phyloP scores from a whole-genome alignment of 2,797 vertebrate species.

The Diceros bicornis region DNA sequence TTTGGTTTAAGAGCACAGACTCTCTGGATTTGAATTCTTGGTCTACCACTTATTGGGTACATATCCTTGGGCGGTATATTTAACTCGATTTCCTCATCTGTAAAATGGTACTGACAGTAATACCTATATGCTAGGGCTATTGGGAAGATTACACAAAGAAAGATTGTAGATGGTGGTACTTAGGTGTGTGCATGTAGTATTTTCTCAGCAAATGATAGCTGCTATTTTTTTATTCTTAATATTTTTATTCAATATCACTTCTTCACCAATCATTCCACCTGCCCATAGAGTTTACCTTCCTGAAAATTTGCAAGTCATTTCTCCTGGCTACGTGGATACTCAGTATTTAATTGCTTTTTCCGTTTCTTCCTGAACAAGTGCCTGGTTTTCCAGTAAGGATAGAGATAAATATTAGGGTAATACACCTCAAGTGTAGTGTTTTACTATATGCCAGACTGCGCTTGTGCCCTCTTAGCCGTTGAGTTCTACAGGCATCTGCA shows the following conservation, averaged over 20 bases:
- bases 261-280: not conserved
- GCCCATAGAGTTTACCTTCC: not conserved
- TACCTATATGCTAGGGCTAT: not conserved
- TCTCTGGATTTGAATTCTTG: not conserved
- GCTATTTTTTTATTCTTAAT: not conserved
- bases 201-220: not conserved
- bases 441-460: too few species aligned
- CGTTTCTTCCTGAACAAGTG: not conserved
- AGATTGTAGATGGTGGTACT: not conserved
- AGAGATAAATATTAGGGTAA: not conserved
- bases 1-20: not conserved
- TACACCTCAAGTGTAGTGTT: not conserved
- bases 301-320: not conserved
- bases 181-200: too few species aligned
- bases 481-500: not conserved
- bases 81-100: not conserved
- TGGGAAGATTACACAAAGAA: not conserved
- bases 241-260: not conserved
- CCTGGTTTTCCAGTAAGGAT: not conserved
- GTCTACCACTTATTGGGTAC: not conserved
- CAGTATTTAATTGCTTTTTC: not conserved
- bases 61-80: not conserved
- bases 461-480: not conserved
- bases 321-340: not conserved
- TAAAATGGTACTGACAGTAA: not conserved